Conservation (phyloP, 2,888 invertebrate species). For the Ctenicera cuprea region DNA sequence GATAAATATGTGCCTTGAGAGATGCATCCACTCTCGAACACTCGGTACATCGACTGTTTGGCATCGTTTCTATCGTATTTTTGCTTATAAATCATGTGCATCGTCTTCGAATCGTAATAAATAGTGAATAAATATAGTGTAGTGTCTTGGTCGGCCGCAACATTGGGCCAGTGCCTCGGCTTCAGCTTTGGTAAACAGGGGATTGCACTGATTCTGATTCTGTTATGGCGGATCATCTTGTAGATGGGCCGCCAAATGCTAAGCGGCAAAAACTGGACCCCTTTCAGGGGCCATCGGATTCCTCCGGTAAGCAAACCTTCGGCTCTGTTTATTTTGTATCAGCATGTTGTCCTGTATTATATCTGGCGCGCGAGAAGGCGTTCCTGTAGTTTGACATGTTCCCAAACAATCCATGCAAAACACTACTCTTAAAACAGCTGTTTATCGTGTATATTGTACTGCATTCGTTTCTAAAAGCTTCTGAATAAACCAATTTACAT, state of each 20-base stretch:
- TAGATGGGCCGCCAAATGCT: conserved; percentile 94
- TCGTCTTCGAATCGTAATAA: conserved; percentile 70
- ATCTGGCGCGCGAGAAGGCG: conserved; percentile 69
- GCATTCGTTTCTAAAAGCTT: conserved; percentile 18
- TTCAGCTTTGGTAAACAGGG: conserved; percentile 81
- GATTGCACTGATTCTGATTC: conserved; percentile 65
- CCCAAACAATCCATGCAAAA: conserved; percentile 60
- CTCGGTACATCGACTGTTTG: conserved; percentile 80
- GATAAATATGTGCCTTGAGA: conserved; percentile 85
- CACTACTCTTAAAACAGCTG: conserved; percentile 63
- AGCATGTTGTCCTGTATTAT: conserved; percentile 63
- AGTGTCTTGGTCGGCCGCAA: conserved; percentile 70
- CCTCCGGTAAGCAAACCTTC: conserved; percentile 80
- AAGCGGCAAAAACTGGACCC: conserved; percentile 96
- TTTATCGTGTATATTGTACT: conserved; percentile 52
- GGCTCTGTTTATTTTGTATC: conserved; percentile 59
- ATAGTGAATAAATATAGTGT: conserved; percentile 71
- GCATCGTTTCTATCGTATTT: conserved; percentile 70
- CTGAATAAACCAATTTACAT: not conserved
- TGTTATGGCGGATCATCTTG: conserved; percentile 94
- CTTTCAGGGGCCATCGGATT: conserved; percentile 87
- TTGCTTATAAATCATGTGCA: conserved; percentile 71
- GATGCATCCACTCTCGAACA: conserved; percentile 83
- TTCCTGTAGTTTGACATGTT: conserved; percentile 64
- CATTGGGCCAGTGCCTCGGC: conserved; percentile 75